Evolutionary conservation across 2,888 invertebrate genomes (phyloP), one percentile per base, ranked within the genome.

Genomic region (Drosophila colorata): DNA sequence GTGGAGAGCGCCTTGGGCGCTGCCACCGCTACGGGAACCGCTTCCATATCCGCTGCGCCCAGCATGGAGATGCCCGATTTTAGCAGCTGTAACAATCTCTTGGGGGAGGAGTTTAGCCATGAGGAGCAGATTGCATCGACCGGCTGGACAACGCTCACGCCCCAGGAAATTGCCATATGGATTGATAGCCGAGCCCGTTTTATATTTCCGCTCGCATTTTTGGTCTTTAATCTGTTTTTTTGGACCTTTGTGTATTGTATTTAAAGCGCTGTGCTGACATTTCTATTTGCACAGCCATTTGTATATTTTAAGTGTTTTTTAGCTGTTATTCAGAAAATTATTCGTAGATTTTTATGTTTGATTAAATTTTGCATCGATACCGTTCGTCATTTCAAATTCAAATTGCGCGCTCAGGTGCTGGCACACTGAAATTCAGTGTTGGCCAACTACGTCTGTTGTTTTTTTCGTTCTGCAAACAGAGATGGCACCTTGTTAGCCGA

Each of bases 81-180:
- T 11, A 35, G 11, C 33, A 78, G 95, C 94, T 69, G 95, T 95
- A 60, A 95, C 95, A 90, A 48, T 38, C 35, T 74, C 2, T 37
- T 94, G 6, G n/a, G 18, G 1, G 88, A 88, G 33, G 55, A 44
- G 23, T 58, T 78, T 5, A 64, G 46, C n/a, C 65, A 67, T 40
- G 67, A 75, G n/a, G 78, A 77, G 16, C 74, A 74, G 28, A 80
- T 84, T 25, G 76, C 79, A 31, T 68, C 74, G 4, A 74, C 92
- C 59, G 92, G 93, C 25, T 95, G 96, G 95, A 96, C 96, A 48
- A 96, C 96, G 13, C 96, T 97, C 95, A 97, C 97, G 1, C 97
- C 97, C 0, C 97, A 97, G 86, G 96, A 97, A 92, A 96, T 97
- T 60, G 96, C 97, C 73, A 95, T 95, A 55, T 97, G 97, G 96